These are phyloP conservation scores for Stegastes partitus DNA, from an alignment of 2,113 vertebrate genomes.

Conservation along the genomic window DNA sequence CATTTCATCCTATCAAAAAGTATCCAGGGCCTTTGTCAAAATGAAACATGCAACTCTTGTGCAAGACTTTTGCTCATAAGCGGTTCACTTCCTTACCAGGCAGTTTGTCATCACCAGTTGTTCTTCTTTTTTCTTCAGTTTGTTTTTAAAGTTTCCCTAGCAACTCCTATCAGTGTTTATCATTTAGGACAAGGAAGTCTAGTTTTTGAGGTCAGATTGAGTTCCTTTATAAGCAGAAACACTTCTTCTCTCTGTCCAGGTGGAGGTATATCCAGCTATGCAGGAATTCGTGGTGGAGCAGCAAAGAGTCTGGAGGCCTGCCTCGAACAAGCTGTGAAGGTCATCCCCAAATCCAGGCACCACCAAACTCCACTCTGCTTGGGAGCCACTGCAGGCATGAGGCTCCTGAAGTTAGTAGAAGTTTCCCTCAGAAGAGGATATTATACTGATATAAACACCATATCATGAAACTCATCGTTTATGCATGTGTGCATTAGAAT, in stretches of 20 bases:
- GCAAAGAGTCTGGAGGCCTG: slow-evolving; percentile 79
- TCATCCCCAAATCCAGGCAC: slow-evolving; percentile 82
- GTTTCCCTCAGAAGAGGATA: not conserved
- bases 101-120: not conserved
- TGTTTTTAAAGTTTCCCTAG: slow-evolving; percentile 32
- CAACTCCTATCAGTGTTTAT: slow-evolving; percentile 13
- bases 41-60: not conserved
- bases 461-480: not conserved
- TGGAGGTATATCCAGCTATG: slow-evolving; percentile 82
- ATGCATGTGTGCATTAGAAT: slow-evolving; percentile 1
- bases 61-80: slow-evolving; percentile 8
- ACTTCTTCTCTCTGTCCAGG: slow-evolving; percentile 46
- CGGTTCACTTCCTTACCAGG: slow-evolving; percentile 41
- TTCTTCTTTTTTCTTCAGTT: slow-evolving; percentile 40
- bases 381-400: slow-evolving; percentile 91
- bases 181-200: slow-evolving; percentile 29
- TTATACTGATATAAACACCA: not conserved
- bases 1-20: not conserved
- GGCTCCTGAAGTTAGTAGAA: slow-evolving; percentile 86
- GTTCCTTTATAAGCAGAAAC: slow-evolving; percentile 25
- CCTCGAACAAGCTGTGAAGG: slow-evolving; percentile 78
- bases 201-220: slow-evolving; percentile 7
- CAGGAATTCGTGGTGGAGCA: slow-evolving; percentile 57
- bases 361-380: slow-evolving; percentile 82
- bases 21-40: not conserved